These are phyloP conservation scores for Magallana nippona DNA, from an alignment of 2,888 invertebrate species.

Conservation along the genomic window DNA sequence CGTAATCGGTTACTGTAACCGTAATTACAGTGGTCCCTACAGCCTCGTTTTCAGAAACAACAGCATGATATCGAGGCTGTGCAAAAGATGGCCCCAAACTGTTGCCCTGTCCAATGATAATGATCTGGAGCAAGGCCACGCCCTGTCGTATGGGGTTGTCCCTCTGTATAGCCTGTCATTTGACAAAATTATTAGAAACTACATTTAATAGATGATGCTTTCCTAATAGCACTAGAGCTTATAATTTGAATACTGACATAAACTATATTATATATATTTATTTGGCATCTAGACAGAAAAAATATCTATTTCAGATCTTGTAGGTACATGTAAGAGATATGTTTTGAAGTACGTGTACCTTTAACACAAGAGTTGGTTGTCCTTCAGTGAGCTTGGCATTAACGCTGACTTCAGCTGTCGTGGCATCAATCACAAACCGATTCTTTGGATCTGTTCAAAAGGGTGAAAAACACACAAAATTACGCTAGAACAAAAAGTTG, in stretches of 20 bases:
- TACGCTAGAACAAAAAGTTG: background rate
- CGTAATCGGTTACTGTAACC: slow-evolving; percentile 36
- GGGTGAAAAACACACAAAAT: slow-evolving; percentile 6
- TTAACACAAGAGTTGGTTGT: slow-evolving; percentile 17
- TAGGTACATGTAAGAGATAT: background rate
- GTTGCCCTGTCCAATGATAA: slow-evolving; percentile 26
- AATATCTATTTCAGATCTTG: too few species aligned
- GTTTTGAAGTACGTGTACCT: slow-evolving; percentile 37
- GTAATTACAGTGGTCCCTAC: slow-evolving; percentile 42
- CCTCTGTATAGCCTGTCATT: slow-evolving; percentile 57
- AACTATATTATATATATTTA: background rate
- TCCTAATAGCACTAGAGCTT: too few species aligned
- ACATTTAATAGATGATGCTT: too few species aligned
- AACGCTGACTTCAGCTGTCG: slow-evolving; percentile 48
- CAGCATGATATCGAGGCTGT: slow-evolving; percentile 42
- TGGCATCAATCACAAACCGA: slow-evolving; percentile 46
- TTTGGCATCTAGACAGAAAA: background rate
- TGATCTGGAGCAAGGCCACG: slow-evolving; percentile 53
- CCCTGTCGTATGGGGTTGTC: slow-evolving; percentile 59
- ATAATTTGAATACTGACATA: background rate
- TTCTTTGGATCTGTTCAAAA: slow-evolving; percentile 44
- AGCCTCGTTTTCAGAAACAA: slow-evolving; percentile 43
- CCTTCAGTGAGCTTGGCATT: slow-evolving; percentile 31
- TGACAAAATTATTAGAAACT: too few species aligned
- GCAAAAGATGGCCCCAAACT: slow-evolving; percentile 40